phyloP scores from a whole-genome alignment of 2,113 vertebrate species.

The Toxotes chatareus region DNA sequence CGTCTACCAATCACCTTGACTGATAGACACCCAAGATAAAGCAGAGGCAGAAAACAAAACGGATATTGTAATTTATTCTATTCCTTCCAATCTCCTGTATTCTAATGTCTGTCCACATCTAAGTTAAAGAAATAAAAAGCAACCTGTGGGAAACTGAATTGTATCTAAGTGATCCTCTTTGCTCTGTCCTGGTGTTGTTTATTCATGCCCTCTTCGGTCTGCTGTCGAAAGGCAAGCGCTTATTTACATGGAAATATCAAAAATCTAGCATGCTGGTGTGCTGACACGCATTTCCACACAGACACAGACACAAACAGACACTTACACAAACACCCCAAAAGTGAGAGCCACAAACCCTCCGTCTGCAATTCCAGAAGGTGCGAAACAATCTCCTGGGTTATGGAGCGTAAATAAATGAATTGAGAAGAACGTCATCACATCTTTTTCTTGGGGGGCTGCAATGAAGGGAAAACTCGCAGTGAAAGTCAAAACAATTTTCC shows the following conservation, averaged over 20 bases:
- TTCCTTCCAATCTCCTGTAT: not conserved
- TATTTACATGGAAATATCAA: slow-evolving; percentile 60
- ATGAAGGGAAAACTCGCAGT: not conserved
- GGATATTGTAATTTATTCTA: slow-evolving; percentile 23
- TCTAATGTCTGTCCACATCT: not conserved
- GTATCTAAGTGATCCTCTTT: slow-evolving; percentile 7
- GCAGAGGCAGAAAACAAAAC: slow-evolving; percentile 9
- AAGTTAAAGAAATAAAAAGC: slow-evolving; percentile 20
- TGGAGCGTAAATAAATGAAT: slow-evolving; percentile 31
- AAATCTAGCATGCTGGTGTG: slow-evolving; percentile 10
- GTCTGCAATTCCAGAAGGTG: slow-evolving; percentile 20
- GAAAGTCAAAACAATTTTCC: not conserved
- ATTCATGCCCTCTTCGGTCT: slow-evolving; percentile 50
- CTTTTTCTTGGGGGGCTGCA: not conserved
- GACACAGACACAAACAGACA: not conserved
- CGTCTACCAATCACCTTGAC: slow-evolving; percentile 3
- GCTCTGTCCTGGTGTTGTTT: slow-evolving; percentile 51
- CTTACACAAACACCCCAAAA: not conserved
- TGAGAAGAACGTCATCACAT: slow-evolving; percentile 11
- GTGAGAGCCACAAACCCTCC: not conserved
- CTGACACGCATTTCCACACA: slow-evolving; percentile 2
- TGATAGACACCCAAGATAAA: slow-evolving; percentile 21
- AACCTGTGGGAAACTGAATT: slow-evolving; percentile 27
- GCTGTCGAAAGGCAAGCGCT: slow-evolving; percentile 10
- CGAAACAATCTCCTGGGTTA: slow-evolving; percentile 39